These are phyloP conservation scores for Oreohelix idahoensis DNA, from an alignment of 1,140 invertebrate genomes.

Conservation along the genomic window DNA sequence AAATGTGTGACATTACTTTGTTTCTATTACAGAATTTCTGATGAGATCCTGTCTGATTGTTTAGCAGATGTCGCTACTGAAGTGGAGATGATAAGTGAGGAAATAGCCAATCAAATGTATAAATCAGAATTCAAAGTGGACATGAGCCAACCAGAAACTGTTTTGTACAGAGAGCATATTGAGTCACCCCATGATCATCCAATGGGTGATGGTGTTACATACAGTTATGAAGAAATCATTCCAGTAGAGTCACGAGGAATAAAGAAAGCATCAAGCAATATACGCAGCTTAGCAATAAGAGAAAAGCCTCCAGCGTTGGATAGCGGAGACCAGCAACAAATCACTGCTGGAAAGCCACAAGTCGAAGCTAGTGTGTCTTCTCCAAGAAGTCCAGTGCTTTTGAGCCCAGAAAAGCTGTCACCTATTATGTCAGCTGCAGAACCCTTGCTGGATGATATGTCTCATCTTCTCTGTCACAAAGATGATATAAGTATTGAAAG, in stretches of 20 bases:
- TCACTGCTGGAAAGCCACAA: not conserved
- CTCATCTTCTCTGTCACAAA: constrained; percentile 2
- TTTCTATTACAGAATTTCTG: constrained; percentile 55
- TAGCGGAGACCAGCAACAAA: not conserved
- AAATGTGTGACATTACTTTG: too few species aligned
- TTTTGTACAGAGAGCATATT: not conserved
- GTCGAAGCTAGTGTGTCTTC: not conserved
- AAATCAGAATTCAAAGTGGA: constrained; percentile 60
- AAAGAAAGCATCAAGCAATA: not conserved
- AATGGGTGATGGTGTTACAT: constrained; percentile 35
- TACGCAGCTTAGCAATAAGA: not conserved
- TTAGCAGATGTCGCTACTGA: constrained; percentile 57
- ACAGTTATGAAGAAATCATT: constrained; percentile 36
- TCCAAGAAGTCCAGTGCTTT: not conserved
- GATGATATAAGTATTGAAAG: not conserved
- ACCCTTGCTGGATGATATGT: constrained; percentile 2
- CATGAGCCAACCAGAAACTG: constrained; percentile 28
- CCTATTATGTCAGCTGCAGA: not conserved
- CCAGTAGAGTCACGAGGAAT: constrained; percentile 26
- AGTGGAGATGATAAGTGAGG: constrained; percentile 58
- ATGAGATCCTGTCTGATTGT: constrained; percentile 59
- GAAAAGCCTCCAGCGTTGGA: not conserved
- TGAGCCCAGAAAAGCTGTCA: not conserved
- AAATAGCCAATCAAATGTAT: constrained; percentile 63
- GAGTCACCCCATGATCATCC: constrained; percentile 32